Conservation (phyloP, 2,888 invertebrate species). For the Hybos culiciformis region DNA sequence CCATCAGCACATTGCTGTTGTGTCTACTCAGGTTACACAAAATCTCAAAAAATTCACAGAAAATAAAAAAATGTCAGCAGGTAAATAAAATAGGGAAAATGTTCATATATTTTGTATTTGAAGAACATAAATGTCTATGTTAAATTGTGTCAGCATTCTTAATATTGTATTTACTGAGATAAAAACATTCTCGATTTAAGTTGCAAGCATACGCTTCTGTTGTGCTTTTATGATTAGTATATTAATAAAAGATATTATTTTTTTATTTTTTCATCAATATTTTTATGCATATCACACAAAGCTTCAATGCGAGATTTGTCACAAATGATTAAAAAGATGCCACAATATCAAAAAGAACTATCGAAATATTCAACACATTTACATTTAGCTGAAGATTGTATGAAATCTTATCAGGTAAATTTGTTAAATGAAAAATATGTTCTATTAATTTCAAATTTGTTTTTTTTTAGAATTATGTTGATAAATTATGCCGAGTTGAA, state of each 20-base stretch:
- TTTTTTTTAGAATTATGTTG: slow-evolving; percentile 58
- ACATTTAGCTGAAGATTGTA: slow-evolving; percentile 97
- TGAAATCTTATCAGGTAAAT: slow-evolving; percentile 74
- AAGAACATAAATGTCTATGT: background rate
- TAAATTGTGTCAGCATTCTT: too few relatives aligned
- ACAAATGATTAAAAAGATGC: slow-evolving; percentile 99
- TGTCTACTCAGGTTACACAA: slow-evolving; percentile 95
- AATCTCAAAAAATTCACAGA: slow-evolving; percentile 96
- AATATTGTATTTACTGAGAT: too few relatives aligned
- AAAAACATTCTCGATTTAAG: too few relatives aligned
- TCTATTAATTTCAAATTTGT: background rate
- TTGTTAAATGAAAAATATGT: background rate
- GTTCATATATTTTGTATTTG: background rate
- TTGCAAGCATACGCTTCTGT: too few relatives aligned
- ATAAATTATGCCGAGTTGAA: slow-evolving; percentile 92
- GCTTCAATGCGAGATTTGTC: slow-evolving; percentile 94
- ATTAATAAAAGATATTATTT: background rate
- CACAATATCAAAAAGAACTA: slow-evolving; percentile 98
- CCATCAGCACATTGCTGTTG: slow-evolving; percentile 98
- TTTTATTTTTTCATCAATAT: slow-evolving; percentile 1
- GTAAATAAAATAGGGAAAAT: slow-evolving; percentile 20
- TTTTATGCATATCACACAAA: slow-evolving; percentile 57
- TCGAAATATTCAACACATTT: slow-evolving; percentile 98
- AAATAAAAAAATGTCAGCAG: slow-evolving; percentile 68
- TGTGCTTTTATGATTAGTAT: background rate